Conservation (phyloP, 2,888 invertebrate genomes). For the Oeneis ivallda region DNA sequence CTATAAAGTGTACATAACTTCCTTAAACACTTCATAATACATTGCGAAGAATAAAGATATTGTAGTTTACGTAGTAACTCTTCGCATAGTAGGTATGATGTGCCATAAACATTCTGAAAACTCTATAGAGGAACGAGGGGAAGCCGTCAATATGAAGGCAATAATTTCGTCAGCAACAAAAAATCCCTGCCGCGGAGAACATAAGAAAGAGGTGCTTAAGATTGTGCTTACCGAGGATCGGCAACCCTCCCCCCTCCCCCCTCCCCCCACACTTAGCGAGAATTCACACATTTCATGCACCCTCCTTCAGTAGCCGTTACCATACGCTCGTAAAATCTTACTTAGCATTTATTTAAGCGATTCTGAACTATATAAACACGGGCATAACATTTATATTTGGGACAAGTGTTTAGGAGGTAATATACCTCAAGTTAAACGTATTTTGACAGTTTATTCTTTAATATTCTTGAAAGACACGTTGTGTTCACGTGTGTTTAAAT, state of each 20-base stretch:
- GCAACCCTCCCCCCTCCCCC: no score
- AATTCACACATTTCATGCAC: slow-evolving; percentile 34
- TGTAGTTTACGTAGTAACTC: not conserved
- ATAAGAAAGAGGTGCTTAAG: slow-evolving; percentile 33
- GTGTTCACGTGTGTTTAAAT: no score
- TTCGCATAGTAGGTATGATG: not conserved
- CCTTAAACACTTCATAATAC: no score
- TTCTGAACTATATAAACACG: slow-evolving; percentile 13
- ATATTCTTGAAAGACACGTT: not conserved
- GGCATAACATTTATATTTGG: slow-evolving; percentile 17
- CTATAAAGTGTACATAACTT: no score
- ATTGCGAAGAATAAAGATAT: no score
- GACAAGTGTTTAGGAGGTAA: slow-evolving; percentile 41
- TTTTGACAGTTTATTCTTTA: slow-evolving; percentile 73
- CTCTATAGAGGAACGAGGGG: not conserved
- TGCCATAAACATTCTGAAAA: not conserved
- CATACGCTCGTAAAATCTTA: slow-evolving; percentile 41
- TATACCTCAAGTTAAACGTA: slow-evolving; percentile 69
- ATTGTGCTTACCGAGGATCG: slow-evolving; percentile 33
- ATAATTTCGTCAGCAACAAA: slow-evolving; percentile 24
- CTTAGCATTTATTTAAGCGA: not conserved
- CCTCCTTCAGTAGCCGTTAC: slow-evolving; percentile 32
- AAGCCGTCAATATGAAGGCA: slow-evolving; percentile 11
- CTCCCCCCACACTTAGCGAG: slow-evolving; percentile 28
- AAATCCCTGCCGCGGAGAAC: slow-evolving; percentile 33